These are phyloP conservation scores for Parnassius smintheus DNA, from an alignment of 2,888 invertebrate species.

Conservation along the genomic window DNA sequence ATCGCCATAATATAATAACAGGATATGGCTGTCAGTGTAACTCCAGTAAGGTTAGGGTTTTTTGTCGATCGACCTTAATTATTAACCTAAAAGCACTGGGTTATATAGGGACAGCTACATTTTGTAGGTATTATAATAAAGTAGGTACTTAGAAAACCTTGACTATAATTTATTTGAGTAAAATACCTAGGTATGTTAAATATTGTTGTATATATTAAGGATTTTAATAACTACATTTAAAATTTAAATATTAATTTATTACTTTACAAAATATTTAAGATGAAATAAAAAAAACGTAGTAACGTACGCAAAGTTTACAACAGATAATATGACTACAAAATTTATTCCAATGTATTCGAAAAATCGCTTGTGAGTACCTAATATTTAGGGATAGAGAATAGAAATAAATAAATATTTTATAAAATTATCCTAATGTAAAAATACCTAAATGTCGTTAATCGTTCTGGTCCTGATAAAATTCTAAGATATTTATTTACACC, in stretches of 20 bases:
- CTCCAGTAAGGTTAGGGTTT: neutral
- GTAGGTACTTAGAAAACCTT: constrained; percentile 11
- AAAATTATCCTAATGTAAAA: too few relatives aligned
- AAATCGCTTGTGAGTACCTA: too few relatives aligned
- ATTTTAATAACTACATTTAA: neutral
- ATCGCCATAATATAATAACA: neutral
- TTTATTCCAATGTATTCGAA: too few relatives aligned
- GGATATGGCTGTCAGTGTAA: neutral
- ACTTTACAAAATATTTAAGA: too few relatives aligned
- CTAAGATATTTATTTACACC: too few relatives aligned
- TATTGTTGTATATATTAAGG: neutral
- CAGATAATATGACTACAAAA: too few relatives aligned
- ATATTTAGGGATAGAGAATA: too few relatives aligned
- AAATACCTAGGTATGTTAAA: neutral
- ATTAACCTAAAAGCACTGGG: constrained; percentile 11
- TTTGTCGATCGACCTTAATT: constrained; percentile 17
- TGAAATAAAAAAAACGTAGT: too few relatives aligned
- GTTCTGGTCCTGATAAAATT: too few relatives aligned
- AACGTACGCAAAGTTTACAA: too few relatives aligned
- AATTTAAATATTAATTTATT: neutral
- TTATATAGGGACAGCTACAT: constrained; percentile 1
- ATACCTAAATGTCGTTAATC: too few relatives aligned
- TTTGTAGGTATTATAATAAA: constrained; percentile 21
- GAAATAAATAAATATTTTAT: too few relatives aligned
- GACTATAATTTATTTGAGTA: neutral